Evolutionary conservation across 2,113 vertebrate genomes (phyloP).

Genomic region (Macquaria ambigua): DNA sequence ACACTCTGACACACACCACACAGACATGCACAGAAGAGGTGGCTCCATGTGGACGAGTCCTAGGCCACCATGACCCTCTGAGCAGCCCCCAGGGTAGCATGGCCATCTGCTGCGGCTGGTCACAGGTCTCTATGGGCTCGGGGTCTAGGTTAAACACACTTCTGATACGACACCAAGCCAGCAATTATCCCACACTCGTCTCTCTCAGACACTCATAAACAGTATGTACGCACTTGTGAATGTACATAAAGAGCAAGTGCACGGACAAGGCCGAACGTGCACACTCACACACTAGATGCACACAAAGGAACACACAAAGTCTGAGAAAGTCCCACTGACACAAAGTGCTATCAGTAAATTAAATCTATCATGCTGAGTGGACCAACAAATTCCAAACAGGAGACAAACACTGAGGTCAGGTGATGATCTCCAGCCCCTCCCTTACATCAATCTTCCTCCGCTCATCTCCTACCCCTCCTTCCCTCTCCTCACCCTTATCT

Average conservation of each 20-base stretch:
- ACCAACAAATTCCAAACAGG: constrained; percentile 75
- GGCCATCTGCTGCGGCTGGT: constrained; percentile 79
- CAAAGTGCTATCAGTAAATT: constrained; percentile 79
- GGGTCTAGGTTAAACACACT: constrained; percentile 77
- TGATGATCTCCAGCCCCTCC: constrained; percentile 71
- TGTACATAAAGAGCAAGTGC: neutral
- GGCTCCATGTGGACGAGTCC: constrained; percentile 47
- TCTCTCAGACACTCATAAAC: neutral
- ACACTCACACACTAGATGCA: constrained; percentile 2
- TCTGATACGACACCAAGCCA: constrained; percentile 65
- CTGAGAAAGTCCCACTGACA: constrained; percentile 66
- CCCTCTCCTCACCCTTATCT: constrained; percentile 62
- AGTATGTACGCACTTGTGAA: neutral
- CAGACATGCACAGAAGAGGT: constrained; percentile 15
- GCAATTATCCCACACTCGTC: constrained; percentile 54
- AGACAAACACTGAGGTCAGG: constrained; percentile 79
- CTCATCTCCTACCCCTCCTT: constrained; percentile 54
- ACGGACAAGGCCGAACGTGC: neutral
- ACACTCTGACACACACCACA: neutral
- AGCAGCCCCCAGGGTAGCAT: constrained; percentile 48
- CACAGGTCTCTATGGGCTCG: constrained; percentile 61
- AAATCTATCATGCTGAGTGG: constrained; percentile 79
- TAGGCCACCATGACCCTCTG: constrained; percentile 53
- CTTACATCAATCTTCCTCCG: constrained; percentile 65
- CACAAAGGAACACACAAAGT: constrained; percentile 42